Evolutionary conservation across 2,113 vertebrate genomes (phyloP), one percentile per base, ranked within the genome.

Genomic region (Centropus bengalensis): DNA sequence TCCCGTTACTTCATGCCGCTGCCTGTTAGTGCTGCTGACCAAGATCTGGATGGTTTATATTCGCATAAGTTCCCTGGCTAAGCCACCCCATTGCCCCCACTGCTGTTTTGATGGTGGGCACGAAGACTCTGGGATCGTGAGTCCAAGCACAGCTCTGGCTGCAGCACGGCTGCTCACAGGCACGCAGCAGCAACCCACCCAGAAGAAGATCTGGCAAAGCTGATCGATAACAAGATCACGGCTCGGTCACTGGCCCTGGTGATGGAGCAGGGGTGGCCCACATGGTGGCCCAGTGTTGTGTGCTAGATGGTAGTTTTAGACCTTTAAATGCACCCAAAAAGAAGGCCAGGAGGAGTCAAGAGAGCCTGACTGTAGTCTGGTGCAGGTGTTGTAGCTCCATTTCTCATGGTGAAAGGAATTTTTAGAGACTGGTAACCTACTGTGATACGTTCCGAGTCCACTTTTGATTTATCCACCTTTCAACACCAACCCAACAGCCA

Each of bases 51-150:
- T 24, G 51, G 18, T 60, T 82, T 76, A 24, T 20, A 23, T 8
- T 23, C 71, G 67, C 24, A 28, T 18, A 79, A 80, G 24, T 40
- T 77, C 17, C 30, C 55, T 45, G 51, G 54, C 23, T 13, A 59
- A 49, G 23, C 21, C 58, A 15, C 64, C n/a, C 84, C 27, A 4
- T 5, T 45, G 58, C 22, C 38, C 58, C 30, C 40, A 22, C 60
- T 54, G 36, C 32, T 54, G 13, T 55, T 84, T 63, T 49, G n/a
- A 63, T 1, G 6, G 60, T 20, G n/a, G 69, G 30, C 52, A 63
- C 11, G 26, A 62, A 32, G 60, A 38, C 28, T 33, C n/a, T 28
- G n/a, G 33, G 58, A 68, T 8, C 2, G 0, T 0, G 0, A 66
- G 15, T 18, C 22, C 6, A 1, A 59, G 58, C 42, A 51, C 27